Conservation (phyloP, 2,888 invertebrate species). For the Aquatica leii region DNA sequence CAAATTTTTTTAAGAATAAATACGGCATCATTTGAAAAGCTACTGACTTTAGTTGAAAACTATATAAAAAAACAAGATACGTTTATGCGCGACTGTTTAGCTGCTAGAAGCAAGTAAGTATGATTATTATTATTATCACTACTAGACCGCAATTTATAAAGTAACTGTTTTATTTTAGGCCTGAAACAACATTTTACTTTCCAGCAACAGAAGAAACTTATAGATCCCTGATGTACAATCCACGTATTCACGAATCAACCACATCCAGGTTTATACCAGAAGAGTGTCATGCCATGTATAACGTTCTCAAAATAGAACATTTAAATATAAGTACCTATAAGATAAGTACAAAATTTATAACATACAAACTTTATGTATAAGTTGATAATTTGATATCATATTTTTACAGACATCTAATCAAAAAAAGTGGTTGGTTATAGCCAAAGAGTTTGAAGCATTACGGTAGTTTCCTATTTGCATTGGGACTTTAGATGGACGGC, state of each 20-base stretch:
- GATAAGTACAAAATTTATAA: not conserved
- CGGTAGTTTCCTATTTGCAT: slow-evolving; percentile 40
- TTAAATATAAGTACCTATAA: not conserved
- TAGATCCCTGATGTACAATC: slow-evolving; percentile 22
- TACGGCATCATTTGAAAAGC: too few relatives aligned
- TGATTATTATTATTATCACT: too few relatives aligned
- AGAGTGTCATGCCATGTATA: slow-evolving; percentile 41
- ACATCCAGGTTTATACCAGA: slow-evolving; percentile 44
- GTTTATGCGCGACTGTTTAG: too few relatives aligned
- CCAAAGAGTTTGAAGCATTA: slow-evolving; percentile 19
- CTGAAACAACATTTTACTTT: slow-evolving; percentile 6
- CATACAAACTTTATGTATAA: not conserved
- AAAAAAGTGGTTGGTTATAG: not conserved
- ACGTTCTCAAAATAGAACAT: not conserved
- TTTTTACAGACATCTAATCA: not conserved
- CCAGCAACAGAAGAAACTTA: slow-evolving; percentile 35
- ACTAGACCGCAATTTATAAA: too few relatives aligned
- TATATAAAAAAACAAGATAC: too few relatives aligned
- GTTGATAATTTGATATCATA: not conserved
- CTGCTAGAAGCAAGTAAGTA: too few relatives aligned
- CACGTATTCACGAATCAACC: slow-evolving; percentile 39
- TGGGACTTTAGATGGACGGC: slow-evolving; percentile 49
- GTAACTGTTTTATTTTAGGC: slow-evolving; percentile 7
- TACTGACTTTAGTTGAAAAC: too few relatives aligned
- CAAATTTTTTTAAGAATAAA: too few relatives aligned